Evolutionary conservation across 2,797 vertebrate species (phyloP).

Genomic region (Sebastes diaconus): DNA sequence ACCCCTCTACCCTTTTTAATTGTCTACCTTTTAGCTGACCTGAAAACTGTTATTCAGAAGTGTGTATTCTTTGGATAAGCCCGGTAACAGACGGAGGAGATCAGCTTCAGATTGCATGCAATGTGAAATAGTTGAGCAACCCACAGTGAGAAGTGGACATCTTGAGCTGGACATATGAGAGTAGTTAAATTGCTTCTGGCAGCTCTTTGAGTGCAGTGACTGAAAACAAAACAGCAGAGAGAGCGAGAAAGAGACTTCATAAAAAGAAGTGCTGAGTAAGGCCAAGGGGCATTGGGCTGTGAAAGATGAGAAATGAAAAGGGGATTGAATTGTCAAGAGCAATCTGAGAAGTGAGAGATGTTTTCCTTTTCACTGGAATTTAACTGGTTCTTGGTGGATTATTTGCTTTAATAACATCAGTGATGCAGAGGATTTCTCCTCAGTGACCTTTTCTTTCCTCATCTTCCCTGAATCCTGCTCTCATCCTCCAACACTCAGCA

Average conservation of each 20-base stretch:
- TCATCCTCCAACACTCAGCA: neutral
- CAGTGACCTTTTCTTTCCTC: neutral
- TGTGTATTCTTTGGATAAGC: neutral
- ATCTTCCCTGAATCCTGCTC: neutral
- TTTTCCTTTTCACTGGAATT: constrained; percentile 14
- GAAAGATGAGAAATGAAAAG: constrained; percentile 37
- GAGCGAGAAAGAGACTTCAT: constrained; percentile 18
- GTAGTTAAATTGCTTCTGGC: constrained; percentile 56
- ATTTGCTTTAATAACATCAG: constrained; percentile 19
- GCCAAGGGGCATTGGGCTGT: constrained; percentile 27
- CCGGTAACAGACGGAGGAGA: neutral
- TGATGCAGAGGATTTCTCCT: neutral
- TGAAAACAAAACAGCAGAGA: constrained; percentile 50
- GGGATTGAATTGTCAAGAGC: neutral
- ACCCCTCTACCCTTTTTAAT: neutral
- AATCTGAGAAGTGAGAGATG: constrained; percentile 2
- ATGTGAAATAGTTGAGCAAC: constrained; percentile 24
- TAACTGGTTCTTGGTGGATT: neutral
- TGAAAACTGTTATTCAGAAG: neutral
- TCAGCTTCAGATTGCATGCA: neutral
- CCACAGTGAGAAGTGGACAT: constrained; percentile 22
- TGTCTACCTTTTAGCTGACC: constrained; percentile 7
- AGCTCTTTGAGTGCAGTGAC: constrained; percentile 35
- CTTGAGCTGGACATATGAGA: constrained; percentile 42
- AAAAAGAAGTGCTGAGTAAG: constrained; percentile 38